These are phyloP conservation scores for Sphaerophoria rueppellii DNA, from an alignment of 2,888 invertebrate species.

Conservation along the genomic window DNA sequence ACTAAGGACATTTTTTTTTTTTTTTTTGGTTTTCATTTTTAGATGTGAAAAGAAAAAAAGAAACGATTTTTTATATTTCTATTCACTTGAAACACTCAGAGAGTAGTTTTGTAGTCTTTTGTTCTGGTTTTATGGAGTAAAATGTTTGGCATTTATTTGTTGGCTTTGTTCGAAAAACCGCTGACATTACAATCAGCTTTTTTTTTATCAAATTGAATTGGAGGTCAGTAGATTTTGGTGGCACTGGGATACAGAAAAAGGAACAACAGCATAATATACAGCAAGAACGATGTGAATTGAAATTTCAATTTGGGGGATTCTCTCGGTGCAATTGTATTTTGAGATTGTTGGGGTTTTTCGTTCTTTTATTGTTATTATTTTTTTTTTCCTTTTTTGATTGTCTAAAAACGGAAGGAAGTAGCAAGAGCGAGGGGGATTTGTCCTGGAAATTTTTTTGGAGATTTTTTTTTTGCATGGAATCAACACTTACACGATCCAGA, in stretches of 20 bases:
- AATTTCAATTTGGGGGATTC: constrained; percentile 54
- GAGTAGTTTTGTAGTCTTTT: constrained; percentile 52
- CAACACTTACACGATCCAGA: constrained; percentile 31
- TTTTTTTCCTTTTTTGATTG: background rate
- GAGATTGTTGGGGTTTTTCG: background rate
- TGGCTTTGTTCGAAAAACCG: constrained; percentile 71
- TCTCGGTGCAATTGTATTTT: constrained; percentile 54
- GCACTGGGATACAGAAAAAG: constrained; percentile 1
- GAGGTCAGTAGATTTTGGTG: constrained; percentile 62
- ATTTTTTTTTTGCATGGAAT: background rate
- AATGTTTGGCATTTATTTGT: constrained; percentile 73
- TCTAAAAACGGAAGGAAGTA: constrained; percentile 23
- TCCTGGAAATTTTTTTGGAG: background rate
- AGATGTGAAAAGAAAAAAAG: background rate
- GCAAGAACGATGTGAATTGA: constrained; percentile 15
- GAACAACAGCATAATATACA: background rate
- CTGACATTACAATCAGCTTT: constrained; percentile 69
- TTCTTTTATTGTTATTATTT: constrained; percentile 2
- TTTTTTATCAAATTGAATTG: constrained; percentile 30
- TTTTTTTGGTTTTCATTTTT: no score
- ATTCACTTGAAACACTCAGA: constrained; percentile 55
- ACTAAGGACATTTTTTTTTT: constrained; percentile 20
- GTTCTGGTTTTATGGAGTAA: constrained; percentile 67
- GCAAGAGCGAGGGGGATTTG: background rate
- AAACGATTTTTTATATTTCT: constrained; percentile 9